phyloP scores from a whole-genome alignment of 2,888 invertebrate species.

The Gastracanthus pulcherrimus region DNA sequence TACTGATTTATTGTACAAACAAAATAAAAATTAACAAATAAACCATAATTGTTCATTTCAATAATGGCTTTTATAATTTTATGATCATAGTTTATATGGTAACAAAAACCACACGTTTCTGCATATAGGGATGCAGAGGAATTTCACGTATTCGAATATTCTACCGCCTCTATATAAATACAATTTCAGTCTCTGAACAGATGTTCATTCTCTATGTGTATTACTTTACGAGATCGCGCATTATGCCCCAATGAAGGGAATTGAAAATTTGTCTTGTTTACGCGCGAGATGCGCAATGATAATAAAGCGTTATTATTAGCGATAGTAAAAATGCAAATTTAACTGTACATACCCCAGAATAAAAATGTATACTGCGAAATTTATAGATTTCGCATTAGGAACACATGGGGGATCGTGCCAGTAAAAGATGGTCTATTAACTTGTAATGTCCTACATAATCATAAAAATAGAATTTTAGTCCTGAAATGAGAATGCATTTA shows the following conservation, averaged over 20 bases:
- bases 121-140: too few relatives aligned
- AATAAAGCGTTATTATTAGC: slow-evolving; percentile 22
- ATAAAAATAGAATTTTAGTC: slow-evolving; percentile 3
- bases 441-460: slow-evolving; percentile 21
- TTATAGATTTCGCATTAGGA: slow-evolving; percentile 22
- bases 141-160: too few relatives aligned
- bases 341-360: background rate
- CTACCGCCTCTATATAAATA: background rate
- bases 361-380: background rate
- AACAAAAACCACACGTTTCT: too few relatives aligned
- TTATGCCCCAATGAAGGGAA: background rate
- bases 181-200: background rate
- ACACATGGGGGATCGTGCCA: background rate
- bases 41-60: too few relatives aligned
- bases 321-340: slow-evolving; percentile 37
- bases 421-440: slow-evolving; percentile 23
- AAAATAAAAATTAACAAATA: too few relatives aligned
- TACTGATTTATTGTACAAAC: too few relatives aligned
- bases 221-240: slow-evolving; percentile 2
- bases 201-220: background rate
- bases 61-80: too few relatives aligned
- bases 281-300: background rate
- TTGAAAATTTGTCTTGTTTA: slow-evolving; percentile 38
- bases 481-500: background rate
- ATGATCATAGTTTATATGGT: too few relatives aligned